phyloP scores from a whole-genome alignment of 2,113 vertebrate genomes.

The Centropristis striata region DNA sequence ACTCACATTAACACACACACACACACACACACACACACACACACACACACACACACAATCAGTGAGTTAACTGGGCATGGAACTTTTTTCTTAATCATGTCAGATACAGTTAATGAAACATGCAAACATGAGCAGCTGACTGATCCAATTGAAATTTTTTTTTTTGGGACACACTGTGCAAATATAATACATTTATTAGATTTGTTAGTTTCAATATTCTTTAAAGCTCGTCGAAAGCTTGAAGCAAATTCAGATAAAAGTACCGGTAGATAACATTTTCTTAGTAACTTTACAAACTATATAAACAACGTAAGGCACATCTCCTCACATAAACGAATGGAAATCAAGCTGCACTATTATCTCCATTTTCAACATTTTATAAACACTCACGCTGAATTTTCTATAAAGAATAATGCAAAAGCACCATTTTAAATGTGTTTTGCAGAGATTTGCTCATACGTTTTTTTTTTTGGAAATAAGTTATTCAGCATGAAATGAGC shows the following conservation, averaged over 20 bases:
- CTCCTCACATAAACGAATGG: neutral
- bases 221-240: neutral
- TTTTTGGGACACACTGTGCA: neutral
- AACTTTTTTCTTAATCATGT: neutral
- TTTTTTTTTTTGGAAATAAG: too few relatives aligned
- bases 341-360: too few relatives aligned
- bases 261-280: neutral
- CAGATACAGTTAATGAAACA: neutral
- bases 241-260: neutral
- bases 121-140: neutral
- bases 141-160: neutral
- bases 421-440: too few relatives aligned
- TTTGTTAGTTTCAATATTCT: neutral
- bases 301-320: neutral
- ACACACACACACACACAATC: neutral
- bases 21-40: neutral
- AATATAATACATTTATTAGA: constrained; percentile 39
- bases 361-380: too few relatives aligned
- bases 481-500: too few relatives aligned
- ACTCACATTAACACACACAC: neutral
- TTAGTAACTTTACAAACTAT: neutral
- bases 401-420: too few relatives aligned
- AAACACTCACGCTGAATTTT: too few relatives aligned
- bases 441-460: too few relatives aligned
- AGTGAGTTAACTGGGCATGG: too few relatives aligned